Base-by-base conservation (phyloP, 2,888 invertebrate species). In the Erannis defoliaria region DNA sequence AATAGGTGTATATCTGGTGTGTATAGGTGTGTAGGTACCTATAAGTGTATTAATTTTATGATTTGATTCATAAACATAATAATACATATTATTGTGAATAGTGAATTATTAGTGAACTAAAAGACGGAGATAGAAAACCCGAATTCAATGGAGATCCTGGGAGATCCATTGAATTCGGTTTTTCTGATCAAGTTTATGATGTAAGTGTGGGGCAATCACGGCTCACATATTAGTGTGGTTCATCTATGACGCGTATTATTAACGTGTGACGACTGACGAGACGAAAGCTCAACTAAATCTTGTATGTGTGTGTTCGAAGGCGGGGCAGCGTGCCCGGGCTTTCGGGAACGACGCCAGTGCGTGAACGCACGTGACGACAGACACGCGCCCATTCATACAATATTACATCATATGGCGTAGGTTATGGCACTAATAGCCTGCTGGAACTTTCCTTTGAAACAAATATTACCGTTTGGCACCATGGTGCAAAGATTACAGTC, bases 291-390 rank as follows among this genome's bases (percentile, higher is more conserved):
- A 43, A 40, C 55, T 35, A 40, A 43, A 55, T 45, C 35, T 57
- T 56, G 66, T 0, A 71, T 73, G 72, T 78, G 76, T 72, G 78
- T 72, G 70, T 58, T 67, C 56, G 72, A 43, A 68, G 83, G 82
- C 77, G 81, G 71, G 81, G 77, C 80, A 70, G 66, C 14, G 45
- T 35, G 45, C 45, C 21, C 16, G 53, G 51, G 78, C 79, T 80
- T 84, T 81, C 73, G 83, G 81, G 81, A 78, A 76, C 74, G 64
- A 68, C 74, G 68, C 43, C 43, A 43, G 23, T 59, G 56, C 48
- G 50, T 37, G 21, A 46, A 57, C 78, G 84, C 81, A 88, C 92
- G 91, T 90, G 91, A 86, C 75, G 57, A 48, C 43, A 50, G 53
- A 68, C 91, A 90, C 85, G 89, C 76, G 70, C 64, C 56, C 73